Evolutionary conservation across 2,888 invertebrate species (phyloP), one percentile per base, ranked within the genome.

Genomic region (Hedychridium roseum): DNA sequence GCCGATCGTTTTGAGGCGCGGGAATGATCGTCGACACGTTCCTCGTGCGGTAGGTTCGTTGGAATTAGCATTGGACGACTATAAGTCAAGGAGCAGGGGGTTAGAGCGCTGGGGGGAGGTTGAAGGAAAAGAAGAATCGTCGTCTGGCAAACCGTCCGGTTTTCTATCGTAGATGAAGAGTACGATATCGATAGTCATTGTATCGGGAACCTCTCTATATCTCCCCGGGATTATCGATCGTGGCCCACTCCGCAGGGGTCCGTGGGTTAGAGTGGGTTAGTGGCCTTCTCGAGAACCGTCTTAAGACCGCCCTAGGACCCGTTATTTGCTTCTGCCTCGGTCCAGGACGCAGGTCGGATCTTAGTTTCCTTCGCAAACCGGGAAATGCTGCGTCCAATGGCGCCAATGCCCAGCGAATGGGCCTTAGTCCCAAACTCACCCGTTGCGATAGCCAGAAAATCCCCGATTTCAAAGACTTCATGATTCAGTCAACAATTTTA

Each of bases 151-250:
- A 12, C 16, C 40, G 11, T 27, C 6, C 9, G 26, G 20, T 32
- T 42, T 41, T 5, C n/a, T 21, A 15, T 26, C 15, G 31, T 37
- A 56, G 51, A 58, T 60, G 45, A 45, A 47, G 31, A 5, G 1
- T 28, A 30, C 52, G 62, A 62, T 60, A 62, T 57, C 57, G 60
- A 60, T 54, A 56, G 57, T 60, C 53, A 57, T 60, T 60, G 60
- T 45, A 60, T 53, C 45, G 50, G 52, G 46, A 50, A 36, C 35
- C 40, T 17, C 38, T n/a, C n/a, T 21, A 41, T 56, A 57, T 60
- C 54, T 60, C 30, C 18, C 38, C 23, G 37, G 58, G 49, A 60
- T 59, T 64, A 64, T 60, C 56, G 60, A 57, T 57, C 43, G 51
- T 4, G 48, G 56, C 60, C 64, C 54, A 57, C 57, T 42, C 63